Conservation (phyloP, 2,888 invertebrate genomes). For the Cordylochernes scorpioides region DNA sequence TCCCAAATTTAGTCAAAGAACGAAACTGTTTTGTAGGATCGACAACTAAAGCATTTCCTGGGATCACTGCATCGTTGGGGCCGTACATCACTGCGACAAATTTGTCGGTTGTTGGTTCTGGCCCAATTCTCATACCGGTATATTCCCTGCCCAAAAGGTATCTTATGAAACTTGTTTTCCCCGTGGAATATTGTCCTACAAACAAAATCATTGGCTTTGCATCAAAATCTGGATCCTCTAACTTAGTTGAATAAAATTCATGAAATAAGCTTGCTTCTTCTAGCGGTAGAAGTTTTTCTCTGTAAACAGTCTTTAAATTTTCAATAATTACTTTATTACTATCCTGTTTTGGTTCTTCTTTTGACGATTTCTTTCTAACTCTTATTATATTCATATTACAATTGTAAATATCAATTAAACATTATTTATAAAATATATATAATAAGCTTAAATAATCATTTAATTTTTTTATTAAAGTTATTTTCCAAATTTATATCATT, state of each 20-base stretch:
- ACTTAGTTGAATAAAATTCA: constrained; percentile 24
- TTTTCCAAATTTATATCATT: no score
- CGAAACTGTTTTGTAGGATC: constrained; percentile 29
- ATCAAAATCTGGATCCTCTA: constrained; percentile 27
- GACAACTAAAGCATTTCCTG: constrained; percentile 31
- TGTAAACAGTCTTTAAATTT: constrained; percentile 29
- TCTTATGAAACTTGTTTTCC: constrained; percentile 21
- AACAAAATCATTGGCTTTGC: constrained; percentile 30
- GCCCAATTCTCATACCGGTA: constrained; percentile 30
- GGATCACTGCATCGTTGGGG: constrained; percentile 26
- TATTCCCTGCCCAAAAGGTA: constrained; percentile 27
- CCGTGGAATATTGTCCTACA: constrained; percentile 31
- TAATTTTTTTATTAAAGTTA: no score
- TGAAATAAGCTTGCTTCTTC: constrained; percentile 23
- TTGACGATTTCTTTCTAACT: no score
- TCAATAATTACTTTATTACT: no score
- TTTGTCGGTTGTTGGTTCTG: constrained; percentile 31
- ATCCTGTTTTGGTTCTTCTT: no score
- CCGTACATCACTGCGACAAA: constrained; percentile 29
- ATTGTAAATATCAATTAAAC: no score
- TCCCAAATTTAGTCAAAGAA: constrained; percentile 28
- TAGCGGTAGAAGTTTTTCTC: constrained; percentile 42
- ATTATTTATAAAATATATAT: no score
- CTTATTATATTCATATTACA: no score
- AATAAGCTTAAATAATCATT: no score